Evolutionary conservation across 2,888 invertebrate genomes (phyloP).

Genomic region (Blomia tropicalis): DNA sequence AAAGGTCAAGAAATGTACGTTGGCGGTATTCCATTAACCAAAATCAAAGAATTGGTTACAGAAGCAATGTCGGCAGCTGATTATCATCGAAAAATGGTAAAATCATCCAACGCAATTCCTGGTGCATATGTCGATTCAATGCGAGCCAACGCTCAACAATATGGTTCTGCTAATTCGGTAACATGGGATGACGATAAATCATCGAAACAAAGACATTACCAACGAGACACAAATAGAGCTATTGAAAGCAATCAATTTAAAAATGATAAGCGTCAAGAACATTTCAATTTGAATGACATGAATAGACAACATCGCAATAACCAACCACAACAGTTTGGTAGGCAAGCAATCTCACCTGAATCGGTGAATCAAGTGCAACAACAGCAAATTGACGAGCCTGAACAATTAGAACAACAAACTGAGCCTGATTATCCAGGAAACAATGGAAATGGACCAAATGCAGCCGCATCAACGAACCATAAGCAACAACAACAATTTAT

Average conservation of each 20-base stretch:
- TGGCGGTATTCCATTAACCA: constrained; percentile 16
- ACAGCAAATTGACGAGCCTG: background rate
- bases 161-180: constrained; percentile 17
- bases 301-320: background rate
- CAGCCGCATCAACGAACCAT: background rate
- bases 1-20: constrained; percentile 3
- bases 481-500: too few relatives aligned
- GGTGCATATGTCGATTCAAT: background rate
- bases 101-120: background rate
- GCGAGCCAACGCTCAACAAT: background rate
- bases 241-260: background rate
- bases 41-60: constrained; percentile 19
- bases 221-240: too few relatives aligned
- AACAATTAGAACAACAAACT: background rate
- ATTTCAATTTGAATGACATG: background rate
- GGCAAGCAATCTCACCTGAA: too few relatives aligned
- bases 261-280: background rate
- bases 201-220: background rate
- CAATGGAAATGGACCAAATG: background rate
- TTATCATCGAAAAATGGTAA: background rate
- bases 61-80: constrained; percentile 19
- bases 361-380: background rate
- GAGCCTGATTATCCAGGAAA: background rate
- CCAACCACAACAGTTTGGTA: background rate
- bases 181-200: constrained; percentile 20